Evolutionary conservation across 30 jellyfish, hydroid and myxozoan genomes (phyloP).

Genomic region (Mastigias papua): DNA sequence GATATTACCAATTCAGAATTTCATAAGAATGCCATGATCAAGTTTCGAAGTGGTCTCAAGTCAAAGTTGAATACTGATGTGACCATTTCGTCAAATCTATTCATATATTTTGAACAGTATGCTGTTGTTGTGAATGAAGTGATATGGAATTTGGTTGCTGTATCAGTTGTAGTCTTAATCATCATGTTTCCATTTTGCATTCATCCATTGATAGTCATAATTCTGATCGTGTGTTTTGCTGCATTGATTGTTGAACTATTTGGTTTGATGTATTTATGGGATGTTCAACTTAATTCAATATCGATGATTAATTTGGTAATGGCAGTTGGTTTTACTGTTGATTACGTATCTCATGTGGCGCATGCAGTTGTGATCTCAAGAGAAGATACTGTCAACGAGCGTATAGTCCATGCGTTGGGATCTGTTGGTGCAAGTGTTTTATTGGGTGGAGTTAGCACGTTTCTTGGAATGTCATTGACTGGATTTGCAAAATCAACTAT

Average conservation of each 20-base stretch:
- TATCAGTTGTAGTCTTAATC: constrained; percentile 31
- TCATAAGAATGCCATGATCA: constrained; percentile 66
- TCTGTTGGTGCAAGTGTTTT: constrained; percentile 74
- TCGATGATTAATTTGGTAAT: constrained; percentile 57
- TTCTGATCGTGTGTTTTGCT: constrained; percentile 36
- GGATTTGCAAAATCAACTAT: constrained; percentile 71
- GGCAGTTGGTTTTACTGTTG: constrained; percentile 72
- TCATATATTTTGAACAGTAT: constrained; percentile 67
- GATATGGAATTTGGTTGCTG: constrained; percentile 27
- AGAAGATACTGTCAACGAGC: constrained; percentile 23
- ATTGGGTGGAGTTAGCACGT: constrained; percentile 71
- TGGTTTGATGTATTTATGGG: constrained; percentile 75
- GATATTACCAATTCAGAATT: constrained; percentile 19
- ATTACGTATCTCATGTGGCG: constrained; percentile 76
- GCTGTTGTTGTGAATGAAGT: constrained; percentile 43
- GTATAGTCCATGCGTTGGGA: constrained; percentile 44
- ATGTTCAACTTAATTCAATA: constrained; percentile 35
- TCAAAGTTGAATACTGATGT: not conserved
- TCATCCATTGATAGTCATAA: constrained; percentile 37
- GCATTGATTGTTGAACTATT: constrained; percentile 39
- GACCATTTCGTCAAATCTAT: constrained; percentile 13
- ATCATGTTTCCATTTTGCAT: constrained; percentile 56
- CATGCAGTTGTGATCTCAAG: constrained; percentile 67
- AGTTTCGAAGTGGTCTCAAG: constrained; percentile 19
- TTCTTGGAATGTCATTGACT: constrained; percentile 67